These are phyloP conservation scores for Achlya flavicornis DNA, from an alignment of 2,888 invertebrate genomes.

Conservation along the genomic window DNA sequence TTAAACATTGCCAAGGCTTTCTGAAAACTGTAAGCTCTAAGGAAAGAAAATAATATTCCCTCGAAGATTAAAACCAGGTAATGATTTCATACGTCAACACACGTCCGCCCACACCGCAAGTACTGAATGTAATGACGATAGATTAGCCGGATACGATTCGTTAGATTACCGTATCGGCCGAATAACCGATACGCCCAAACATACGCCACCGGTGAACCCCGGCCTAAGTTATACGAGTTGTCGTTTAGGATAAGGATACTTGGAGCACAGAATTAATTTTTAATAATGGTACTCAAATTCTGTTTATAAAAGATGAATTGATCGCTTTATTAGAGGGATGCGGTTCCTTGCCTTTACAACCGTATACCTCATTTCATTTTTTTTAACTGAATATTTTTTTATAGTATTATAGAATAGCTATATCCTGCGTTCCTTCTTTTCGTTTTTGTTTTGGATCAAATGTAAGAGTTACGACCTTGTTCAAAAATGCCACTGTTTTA, in stretches of 20 bases:
- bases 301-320: not conserved
- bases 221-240: constrained; percentile 22
- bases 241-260: not conserved
- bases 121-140: constrained; percentile 63
- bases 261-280: no score
- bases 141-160: constrained; percentile 69
- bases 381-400: no score
- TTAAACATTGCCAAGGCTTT: no score
- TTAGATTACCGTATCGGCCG: constrained; percentile 60
- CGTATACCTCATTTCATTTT: no score
- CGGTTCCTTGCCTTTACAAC: no score
- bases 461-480: no score
- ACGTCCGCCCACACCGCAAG: constrained; percentile 64
- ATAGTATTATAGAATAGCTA: no score
- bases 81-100: constrained; percentile 52
- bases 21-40: not conserved
- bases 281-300: not conserved
- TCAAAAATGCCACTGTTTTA: no score
- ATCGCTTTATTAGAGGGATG: no score
- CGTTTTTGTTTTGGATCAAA: no score
- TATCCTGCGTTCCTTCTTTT: no score
- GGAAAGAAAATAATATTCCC: constrained; percentile 22
- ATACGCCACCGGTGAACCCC: constrained; percentile 41
- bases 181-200: constrained; percentile 61
- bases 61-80: constrained; percentile 40